Conservation (phyloP, 1,140 invertebrate species). For the Bombyx mandarina region DNA sequence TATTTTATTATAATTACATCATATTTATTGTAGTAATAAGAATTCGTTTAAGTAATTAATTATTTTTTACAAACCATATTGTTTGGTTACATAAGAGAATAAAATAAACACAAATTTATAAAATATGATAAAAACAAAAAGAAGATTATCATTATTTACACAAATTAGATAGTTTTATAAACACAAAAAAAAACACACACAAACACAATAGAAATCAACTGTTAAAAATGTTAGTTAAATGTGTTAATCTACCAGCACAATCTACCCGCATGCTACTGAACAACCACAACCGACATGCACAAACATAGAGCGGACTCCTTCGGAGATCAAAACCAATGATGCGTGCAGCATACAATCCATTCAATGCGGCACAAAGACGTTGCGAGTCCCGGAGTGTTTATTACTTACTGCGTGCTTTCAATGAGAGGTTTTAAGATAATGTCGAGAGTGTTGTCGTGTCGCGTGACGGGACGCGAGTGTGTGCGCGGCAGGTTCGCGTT, state of each 20-base stretch:
- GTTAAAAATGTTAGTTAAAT: slow-evolving; percentile 38
- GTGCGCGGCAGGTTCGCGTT: slow-evolving; percentile 65
- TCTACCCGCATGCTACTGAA: slow-evolving; percentile 17
- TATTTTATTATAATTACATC: no score
- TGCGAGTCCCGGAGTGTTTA: slow-evolving; percentile 22
- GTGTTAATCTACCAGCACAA: slow-evolving; percentile 32
- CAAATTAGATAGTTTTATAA: slow-evolving; percentile 10
- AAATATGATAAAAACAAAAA: neutral
- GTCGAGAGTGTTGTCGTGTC: slow-evolving; percentile 70
- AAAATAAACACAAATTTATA: neutral
- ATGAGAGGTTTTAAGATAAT: slow-evolving; percentile 71
- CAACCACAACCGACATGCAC: slow-evolving; percentile 28
- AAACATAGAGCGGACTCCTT: slow-evolving; percentile 19
- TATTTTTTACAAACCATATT: no score
- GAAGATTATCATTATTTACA: neutral
- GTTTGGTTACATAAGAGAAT: neutral
- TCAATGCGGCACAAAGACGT: slow-evolving; percentile 40
- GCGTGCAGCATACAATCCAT: slow-evolving; percentile 54
- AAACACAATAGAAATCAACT: slow-evolving; percentile 24
- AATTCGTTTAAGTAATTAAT: no score
- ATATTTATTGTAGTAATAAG: no score
- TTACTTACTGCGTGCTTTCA: slow-evolving; percentile 72
- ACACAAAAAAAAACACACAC: slow-evolving; percentile 12
- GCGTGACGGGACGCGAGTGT: slow-evolving; percentile 35
- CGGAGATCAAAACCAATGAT: slow-evolving; percentile 31